A percentile compares a stretch with the other conserved stretches of the same genome.
phyloP scores from a whole-genome alignment of 2,797 vertebrate genomes.

The Silurus aristotelis region DNA sequence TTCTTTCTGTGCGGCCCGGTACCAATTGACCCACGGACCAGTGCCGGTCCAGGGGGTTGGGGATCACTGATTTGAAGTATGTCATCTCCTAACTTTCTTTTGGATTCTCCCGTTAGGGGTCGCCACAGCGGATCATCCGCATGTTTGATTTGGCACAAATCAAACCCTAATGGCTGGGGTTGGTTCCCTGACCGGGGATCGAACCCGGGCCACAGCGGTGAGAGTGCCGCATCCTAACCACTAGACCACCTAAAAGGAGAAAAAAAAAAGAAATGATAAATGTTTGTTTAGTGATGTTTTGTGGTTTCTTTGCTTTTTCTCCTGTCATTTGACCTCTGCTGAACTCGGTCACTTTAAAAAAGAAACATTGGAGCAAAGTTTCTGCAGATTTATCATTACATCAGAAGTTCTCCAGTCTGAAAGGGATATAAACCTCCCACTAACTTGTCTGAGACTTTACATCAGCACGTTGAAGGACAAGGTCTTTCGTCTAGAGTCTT shows the following conservation, averaged over 20 bases:
- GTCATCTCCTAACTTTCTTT: too few relatives aligned
- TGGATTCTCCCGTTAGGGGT: too few relatives aligned
- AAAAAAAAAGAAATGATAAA: not conserved
- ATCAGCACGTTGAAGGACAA: constrained; percentile 39
- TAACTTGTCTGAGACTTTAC: constrained; percentile 33
- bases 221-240: too few relatives aligned
- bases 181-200: too few relatives aligned
- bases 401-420: constrained; percentile 22
- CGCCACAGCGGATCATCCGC: too few relatives aligned
- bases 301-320: not conserved
- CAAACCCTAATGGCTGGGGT: too few relatives aligned
- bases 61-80: too few relatives aligned
- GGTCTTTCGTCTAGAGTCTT: constrained; percentile 28
- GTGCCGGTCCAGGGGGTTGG: too few relatives aligned
- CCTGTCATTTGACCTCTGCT: not conserved
- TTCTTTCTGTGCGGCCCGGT: too few relatives aligned
- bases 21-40: too few relatives aligned
- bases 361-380: constrained; percentile 1
- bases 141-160: too few relatives aligned
- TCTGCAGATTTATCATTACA: constrained; percentile 16
- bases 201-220: too few relatives aligned
- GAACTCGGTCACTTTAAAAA: not conserved
- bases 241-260: not conserved
- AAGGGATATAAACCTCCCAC: constrained; percentile 33
- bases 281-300: not conserved